Evolutionary conservation across 2,888 invertebrate genomes (phyloP), one percentile per base, ranked within the genome.

Genomic region (Myathropa florea): DNA sequence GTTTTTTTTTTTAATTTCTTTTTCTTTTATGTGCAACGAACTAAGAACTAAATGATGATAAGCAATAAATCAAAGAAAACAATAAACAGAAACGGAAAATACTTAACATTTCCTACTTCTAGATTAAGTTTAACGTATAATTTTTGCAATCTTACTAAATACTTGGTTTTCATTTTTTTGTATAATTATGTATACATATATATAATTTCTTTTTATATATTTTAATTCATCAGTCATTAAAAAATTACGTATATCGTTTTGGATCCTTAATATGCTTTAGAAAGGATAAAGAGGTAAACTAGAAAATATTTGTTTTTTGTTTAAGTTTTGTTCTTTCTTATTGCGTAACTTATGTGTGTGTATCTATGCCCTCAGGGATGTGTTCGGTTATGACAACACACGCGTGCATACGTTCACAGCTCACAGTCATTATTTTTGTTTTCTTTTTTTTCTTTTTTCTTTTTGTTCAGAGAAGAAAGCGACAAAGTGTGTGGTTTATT

Each of bases 221-320:
- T 87, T 88, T 83, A 81, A 63, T 88, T 80, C 80, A 89, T 90
- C 90, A 90, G 89, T 90, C 90, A 90, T 89, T 89, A 89, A 89
- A 88, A 89, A 89, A 89, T 90, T 91, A 90, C 90, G 91, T 90
- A 90, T 90, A 89, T 89, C 89, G 89, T 89, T 90, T 89, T 86
- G 68, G 78, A 84, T 84, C 81, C 84, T 85, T 84, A 82, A 71
- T 46, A 46, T 84, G 83, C 68, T 79, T 83, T 88, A 57, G 59
- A 83, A 88, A 85, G 80, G 81, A 80, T 83, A 64, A 84, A 83
- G 75, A 85, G 83, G 87, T 83, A 82, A 81, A 81, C 83, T 88
- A 88, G 86, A 88, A 83, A 87, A 80, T 81, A 85, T 80, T 82
- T 84, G 67, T 84, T 85, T 78, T 80, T 71, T 78, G 33, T 68